Percentiles rank a stretch among this genome's conserved stretches.
Evolutionary conservation across 2,797 vertebrate genomes (phyloP).

Genomic region (Darevskia mixta): DNA sequence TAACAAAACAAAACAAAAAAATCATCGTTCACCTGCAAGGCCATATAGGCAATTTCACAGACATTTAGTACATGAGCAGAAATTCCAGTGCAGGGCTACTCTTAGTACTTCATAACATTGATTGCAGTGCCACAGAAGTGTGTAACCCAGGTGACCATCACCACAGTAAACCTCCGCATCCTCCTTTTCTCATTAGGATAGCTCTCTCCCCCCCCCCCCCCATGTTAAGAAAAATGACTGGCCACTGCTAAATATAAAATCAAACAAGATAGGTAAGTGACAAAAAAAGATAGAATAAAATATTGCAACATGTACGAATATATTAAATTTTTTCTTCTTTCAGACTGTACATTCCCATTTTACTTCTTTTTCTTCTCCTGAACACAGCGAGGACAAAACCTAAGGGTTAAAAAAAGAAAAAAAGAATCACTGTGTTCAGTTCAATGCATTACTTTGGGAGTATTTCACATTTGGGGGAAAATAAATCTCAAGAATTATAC

Average conservation of each 20-base stretch:
- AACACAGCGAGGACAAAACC: conserved; percentile 96
- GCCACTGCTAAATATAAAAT: conserved; percentile 67
- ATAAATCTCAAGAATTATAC: neutral
- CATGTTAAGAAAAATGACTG: conserved; percentile 69
- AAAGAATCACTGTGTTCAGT: conserved; percentile 26
- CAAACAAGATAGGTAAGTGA: conserved; percentile 58
- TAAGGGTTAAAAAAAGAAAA: conserved; percentile 52
- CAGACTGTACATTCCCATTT: conserved; percentile 20
- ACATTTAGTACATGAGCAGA: conserved; percentile 8
- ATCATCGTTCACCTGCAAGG: neutral
- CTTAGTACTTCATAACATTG: conserved; percentile 14
- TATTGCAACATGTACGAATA: conserved; percentile 70
- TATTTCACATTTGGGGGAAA: neutral
- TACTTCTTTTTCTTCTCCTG: conserved; percentile 96
- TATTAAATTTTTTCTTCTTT: conserved; percentile 58
- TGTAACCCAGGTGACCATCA: conserved; percentile 51
- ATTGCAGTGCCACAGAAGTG: conserved; percentile 45
- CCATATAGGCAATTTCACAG: conserved; percentile 1
- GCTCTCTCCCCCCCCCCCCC: neutral
- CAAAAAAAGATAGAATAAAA: conserved; percentile 47
- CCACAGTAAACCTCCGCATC: conserved; percentile 31
- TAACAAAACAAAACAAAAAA: neutral
- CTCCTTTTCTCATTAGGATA: conserved; percentile 33
- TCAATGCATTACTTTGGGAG: neutral
- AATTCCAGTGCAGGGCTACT: conserved; percentile 8